Base-by-base conservation (phyloP, 2,113 vertebrate genomes). In the Kryptolebias marmoratus region DNA sequence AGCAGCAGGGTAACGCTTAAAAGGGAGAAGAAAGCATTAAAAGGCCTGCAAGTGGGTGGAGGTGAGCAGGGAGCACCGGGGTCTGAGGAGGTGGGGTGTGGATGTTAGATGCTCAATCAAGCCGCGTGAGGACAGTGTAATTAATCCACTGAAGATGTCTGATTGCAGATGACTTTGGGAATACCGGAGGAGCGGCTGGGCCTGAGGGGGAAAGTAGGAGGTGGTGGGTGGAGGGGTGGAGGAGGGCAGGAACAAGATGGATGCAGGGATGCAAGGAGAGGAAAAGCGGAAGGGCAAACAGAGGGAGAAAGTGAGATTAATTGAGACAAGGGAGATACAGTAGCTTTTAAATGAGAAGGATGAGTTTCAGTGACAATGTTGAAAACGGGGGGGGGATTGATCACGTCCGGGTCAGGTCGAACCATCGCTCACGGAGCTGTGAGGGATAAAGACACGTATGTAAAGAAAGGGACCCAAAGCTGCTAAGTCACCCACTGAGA, bases 121-220 rank as follows among this genome's bases (percentile, higher is more conserved):
- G 88, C 87, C 16, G 83, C 76, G 86, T 82, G 89, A 89, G 87
- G 89, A 91, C 90, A 86, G 83, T 90, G 90, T 91, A 92, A 94
- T 94, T 93, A 92, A 94, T 94, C 91, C 90, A 92, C 88, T 90
- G 92, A 91, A 93, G 91, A 92, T 93, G 89, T 85, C 92, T 92
- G 93, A 94, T 94, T 93, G 91, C 89, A 90, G 92, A 91, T 93
- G 92, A 93, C 93, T 93, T 93, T 93, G 90, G 85, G 87, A 93
- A 90, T 88, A 90, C 80, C 72, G 48, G 81, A 86, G 82, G 74
- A 77, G 71, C 77, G 79, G 70, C 77, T 50, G 70, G 76, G 79
- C 77, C 80, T 68, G 77, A 67, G 70, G 70, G 69, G 64, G 70
- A 68, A 42, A 10, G 39, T 42, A 56, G 68, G 8, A 14, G 18